phyloP scores from a whole-genome alignment of 1,140 invertebrate species.

The Drosophila albomicans region DNA sequence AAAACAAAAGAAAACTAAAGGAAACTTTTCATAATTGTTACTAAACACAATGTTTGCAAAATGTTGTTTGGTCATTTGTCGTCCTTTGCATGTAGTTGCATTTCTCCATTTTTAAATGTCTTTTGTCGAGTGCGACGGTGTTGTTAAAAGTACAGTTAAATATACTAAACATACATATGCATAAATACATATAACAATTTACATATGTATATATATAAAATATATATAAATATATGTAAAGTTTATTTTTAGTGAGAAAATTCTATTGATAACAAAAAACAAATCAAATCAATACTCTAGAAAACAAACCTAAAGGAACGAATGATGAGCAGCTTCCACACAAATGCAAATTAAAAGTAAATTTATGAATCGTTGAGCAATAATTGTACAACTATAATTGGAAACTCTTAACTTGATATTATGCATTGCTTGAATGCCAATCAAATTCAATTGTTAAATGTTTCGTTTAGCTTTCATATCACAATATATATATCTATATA shows the following conservation, averaged over 20 bases:
- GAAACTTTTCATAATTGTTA: constrained; percentile 72
- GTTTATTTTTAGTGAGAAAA: constrained; percentile 70
- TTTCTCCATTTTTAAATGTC: constrained; percentile 65
- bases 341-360: constrained; percentile 30
- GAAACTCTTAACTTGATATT: constrained; percentile 68
- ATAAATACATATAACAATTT: constrained; percentile 28
- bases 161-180: constrained; percentile 49
- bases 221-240: constrained; percentile 51
- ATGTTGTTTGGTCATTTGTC: constrained; percentile 62
- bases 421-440: constrained; percentile 66
- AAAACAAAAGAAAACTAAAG: constrained; percentile 48
- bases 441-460: constrained; percentile 48
- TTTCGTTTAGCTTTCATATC: constrained; percentile 32
- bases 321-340: constrained; percentile 64
- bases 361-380: constrained; percentile 65
- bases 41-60: constrained; percentile 54
- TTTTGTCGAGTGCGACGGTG: constrained; percentile 58
- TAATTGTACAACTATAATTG: constrained; percentile 63
- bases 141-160: constrained; percentile 73
- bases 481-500: constrained; percentile 8
- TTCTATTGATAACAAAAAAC: constrained; percentile 40
- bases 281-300: too few relatives aligned
- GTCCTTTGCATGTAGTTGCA: constrained; percentile 68
- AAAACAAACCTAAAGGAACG: constrained; percentile 27
- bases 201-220: constrained; percentile 35